These are phyloP conservation scores for Borostomias antarcticus DNA, from an alignment of 2,797 vertebrate genomes.

Conservation along the genomic window DNA sequence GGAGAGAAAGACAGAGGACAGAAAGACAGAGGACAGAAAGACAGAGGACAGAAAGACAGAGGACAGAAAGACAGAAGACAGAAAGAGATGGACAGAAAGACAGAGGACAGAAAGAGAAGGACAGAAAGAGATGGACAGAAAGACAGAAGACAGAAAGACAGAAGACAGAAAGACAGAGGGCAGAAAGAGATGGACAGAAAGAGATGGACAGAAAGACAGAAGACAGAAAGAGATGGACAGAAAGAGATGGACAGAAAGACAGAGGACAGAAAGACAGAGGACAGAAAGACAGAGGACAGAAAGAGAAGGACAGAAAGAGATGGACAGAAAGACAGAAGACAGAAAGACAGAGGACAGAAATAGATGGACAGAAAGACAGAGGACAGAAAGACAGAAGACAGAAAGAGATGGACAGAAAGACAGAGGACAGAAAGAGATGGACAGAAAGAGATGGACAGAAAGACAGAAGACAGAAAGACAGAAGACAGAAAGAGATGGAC, in stretches of 20 bases:
- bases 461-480: not conserved
- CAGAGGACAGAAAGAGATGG: not conserved
- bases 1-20: accelerated
- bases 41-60: accelerated
- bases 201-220: not conserved
- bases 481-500: not conserved
- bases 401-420: not conserved
- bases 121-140: not conserved
- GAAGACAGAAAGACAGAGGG: not conserved
- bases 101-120: not conserved
- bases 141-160: not conserved
- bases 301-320: not conserved
- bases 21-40: too few relatives aligned
- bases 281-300: not conserved
- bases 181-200: not conserved
- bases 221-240: not conserved
- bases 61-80: not conserved
- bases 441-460: not conserved
- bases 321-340: not conserved
- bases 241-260: not conserved
- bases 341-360: not conserved
- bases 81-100: not conserved
- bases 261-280: not conserved
- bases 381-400: too few relatives aligned
- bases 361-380: not conserved